These are phyloP conservation scores for Forbesichthys papilliferus DNA, from an alignment of 2,113 vertebrate genomes.

Conservation along the genomic window DNA sequence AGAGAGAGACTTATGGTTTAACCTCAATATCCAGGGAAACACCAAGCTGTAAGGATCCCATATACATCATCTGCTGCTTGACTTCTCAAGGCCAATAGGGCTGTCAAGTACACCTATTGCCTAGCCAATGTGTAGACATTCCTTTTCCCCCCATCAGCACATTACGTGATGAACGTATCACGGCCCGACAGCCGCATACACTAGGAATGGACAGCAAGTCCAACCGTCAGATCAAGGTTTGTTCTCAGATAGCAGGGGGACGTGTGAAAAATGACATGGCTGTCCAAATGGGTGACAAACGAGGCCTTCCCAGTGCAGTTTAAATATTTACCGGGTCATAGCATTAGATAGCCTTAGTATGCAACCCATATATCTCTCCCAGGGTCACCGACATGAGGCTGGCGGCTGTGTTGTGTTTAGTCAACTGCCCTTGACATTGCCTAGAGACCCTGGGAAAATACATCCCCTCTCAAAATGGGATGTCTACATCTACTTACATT, in stretches of 20 bases:
- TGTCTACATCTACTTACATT: no score
- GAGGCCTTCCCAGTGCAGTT: neutral
- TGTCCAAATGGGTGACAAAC: neutral
- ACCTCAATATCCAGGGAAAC: neutral
- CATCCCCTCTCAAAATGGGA: no score
- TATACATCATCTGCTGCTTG: neutral
- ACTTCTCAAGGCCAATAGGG: neutral
- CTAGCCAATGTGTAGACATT: neutral
- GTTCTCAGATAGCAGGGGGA: conserved; percentile 7
- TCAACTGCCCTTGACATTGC: neutral
- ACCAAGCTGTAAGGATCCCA: neutral
- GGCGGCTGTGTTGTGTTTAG: neutral
- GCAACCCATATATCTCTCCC: neutral
- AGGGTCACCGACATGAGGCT: neutral
- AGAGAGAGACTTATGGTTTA: neutral
- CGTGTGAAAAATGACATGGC: neutral
- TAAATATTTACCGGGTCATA: conserved; percentile 35
- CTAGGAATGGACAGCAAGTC: neutral
- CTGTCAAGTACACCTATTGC: neutral
- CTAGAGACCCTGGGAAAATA: no score
- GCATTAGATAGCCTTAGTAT: neutral
- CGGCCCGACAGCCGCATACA: neutral
- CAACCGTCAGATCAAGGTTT: neutral
- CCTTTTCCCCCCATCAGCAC: neutral
- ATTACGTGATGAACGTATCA: neutral